Conservation (phyloP, 64 coral and sea anemone genomes). For the Montipora foliosa region DNA sequence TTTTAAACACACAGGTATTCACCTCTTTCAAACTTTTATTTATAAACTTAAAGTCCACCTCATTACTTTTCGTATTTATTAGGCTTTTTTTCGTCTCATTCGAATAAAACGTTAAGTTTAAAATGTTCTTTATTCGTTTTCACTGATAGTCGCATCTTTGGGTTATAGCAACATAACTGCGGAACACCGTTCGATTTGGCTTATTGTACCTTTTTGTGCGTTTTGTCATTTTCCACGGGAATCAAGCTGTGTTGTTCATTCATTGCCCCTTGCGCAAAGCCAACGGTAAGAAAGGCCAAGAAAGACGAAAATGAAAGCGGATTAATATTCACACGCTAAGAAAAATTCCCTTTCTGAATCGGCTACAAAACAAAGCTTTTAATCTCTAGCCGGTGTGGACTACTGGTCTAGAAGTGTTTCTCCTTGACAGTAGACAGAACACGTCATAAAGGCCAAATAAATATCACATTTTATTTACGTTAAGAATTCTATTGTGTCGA, state of each 20-base stretch:
- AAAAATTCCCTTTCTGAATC: neutral
- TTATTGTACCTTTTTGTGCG: neutral
- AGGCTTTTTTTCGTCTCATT: no score
- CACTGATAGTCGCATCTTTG: no score
- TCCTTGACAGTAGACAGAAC: neutral
- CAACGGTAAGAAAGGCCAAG: neutral
- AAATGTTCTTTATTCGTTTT: no score
- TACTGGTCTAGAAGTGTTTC: neutral
- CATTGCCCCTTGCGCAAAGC: neutral
- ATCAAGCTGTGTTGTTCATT: constrained; percentile 7
- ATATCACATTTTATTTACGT: neutral
- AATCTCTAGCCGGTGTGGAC: neutral
- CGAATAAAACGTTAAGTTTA: no score
- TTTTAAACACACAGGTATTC: no score
- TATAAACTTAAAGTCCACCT: no score
- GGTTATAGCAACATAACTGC: no score
- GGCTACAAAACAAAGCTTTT: neutral
- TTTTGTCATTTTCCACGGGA: neutral
- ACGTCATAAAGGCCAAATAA: neutral
- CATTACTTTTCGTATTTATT: no score
- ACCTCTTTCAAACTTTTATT: no score
- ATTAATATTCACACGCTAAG: constrained; percentile 21
- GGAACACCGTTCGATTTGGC: neutral
- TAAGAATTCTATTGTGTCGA: neutral
- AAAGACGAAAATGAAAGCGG: neutral